Evolutionary conservation across 2,113 vertebrate genomes (phyloP).

Genomic region (Epinephelus lanceolatus): DNA sequence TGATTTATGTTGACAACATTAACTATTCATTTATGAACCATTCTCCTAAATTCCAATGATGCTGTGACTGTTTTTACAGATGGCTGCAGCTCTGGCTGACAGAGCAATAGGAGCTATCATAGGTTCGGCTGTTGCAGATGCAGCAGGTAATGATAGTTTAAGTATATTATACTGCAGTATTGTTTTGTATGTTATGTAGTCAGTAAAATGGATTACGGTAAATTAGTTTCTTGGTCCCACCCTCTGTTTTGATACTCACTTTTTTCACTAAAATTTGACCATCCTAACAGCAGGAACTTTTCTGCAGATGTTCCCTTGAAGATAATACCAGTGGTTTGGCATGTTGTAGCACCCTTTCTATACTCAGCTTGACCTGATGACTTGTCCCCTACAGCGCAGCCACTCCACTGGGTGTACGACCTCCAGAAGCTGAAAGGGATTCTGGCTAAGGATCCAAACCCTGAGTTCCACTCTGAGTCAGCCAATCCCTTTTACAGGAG

Average conservation of each 20-base stretch:
- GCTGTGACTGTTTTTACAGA: conserved; percentile 56
- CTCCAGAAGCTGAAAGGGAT: conserved; percentile 78
- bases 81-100: conserved; percentile 74
- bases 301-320: not conserved
- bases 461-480: conserved; percentile 78
- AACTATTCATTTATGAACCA: not conserved
- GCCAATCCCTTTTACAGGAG: conserved; percentile 84
- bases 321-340: not conserved
- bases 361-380: not conserved
- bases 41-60: not conserved
- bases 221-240: not conserved
- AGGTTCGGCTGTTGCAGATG: conserved; percentile 83
- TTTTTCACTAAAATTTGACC: not conserved
- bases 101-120: conserved; percentile 82
- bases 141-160: conserved; percentile 75
- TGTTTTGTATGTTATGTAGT: not conserved
- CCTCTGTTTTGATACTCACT: not conserved
- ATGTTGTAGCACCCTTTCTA: not conserved
- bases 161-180: not conserved
- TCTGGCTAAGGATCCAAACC: conserved; percentile 72
- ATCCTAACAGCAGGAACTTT: not conserved
- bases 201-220: not conserved
- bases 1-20: not conserved
- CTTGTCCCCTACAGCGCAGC: conserved; percentile 72
- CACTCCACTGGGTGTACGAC: conserved; percentile 85